Evolutionary conservation across 2,888 invertebrate genomes (phyloP).

Genomic region (Agelastica alni): DNA sequence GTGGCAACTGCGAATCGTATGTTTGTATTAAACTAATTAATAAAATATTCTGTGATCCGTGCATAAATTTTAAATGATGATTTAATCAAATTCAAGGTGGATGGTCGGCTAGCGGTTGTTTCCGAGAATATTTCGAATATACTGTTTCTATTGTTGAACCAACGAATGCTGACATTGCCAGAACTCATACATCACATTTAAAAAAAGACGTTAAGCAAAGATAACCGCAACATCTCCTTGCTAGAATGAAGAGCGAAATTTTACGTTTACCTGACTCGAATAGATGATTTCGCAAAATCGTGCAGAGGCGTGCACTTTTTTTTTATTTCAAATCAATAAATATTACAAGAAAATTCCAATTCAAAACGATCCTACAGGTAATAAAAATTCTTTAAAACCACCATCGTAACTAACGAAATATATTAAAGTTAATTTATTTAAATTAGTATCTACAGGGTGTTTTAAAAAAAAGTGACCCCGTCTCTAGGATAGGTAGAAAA

Average conservation of each 20-base stretch:
- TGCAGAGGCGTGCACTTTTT: background rate
- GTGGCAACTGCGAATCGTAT: too few relatives aligned
- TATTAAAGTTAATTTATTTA: too few relatives aligned
- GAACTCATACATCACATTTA: conserved; percentile 5
- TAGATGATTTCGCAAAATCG: conserved; percentile 8
- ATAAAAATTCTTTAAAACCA: too few relatives aligned
- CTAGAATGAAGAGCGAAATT: conserved; percentile 15
- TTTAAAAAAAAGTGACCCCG: too few relatives aligned
- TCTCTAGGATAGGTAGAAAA: too few relatives aligned
- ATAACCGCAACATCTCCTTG: conserved; percentile 20
- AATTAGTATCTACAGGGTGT: too few relatives aligned
- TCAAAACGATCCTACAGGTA: too few relatives aligned
- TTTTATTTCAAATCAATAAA: too few relatives aligned
- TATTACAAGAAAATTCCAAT: too few relatives aligned
- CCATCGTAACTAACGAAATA: too few relatives aligned
- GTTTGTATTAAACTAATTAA: too few relatives aligned
- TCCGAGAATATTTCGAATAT: conserved; percentile 1
- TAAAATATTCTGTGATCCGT: too few relatives aligned
- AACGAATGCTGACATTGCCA: background rate
- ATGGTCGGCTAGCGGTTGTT: background rate
- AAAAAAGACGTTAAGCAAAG: background rate
- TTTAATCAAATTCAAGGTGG: background rate
- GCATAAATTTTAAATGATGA: background rate
- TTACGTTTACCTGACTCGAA: conserved; percentile 16
- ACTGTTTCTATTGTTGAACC: background rate